Base-by-base conservation (phyloP, 2,888 invertebrate species). In the Cyaniris semiargus region DNA sequence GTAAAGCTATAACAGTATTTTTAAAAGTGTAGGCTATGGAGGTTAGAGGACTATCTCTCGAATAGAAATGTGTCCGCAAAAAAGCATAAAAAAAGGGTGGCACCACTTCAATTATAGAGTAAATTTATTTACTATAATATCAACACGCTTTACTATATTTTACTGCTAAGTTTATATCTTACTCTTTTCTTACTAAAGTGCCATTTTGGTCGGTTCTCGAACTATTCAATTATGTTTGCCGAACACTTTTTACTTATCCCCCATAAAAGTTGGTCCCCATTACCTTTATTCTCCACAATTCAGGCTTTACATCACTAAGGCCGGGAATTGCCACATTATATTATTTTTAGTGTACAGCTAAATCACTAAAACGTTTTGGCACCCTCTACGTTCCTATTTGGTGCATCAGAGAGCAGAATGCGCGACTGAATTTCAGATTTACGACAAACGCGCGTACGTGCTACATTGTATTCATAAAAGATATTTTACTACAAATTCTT, bases 291-390 rank as follows among this genome's bases (percentile, higher is more conserved):
- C 44, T 44, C 3, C 10, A 44, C 13, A 13, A 10, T 44, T 3
- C 44, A 44, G 44, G 53, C 5, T 18, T 3, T 15, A 15, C 48
- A 48, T 48, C 48, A 48, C 53, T 53, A 15, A 44, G 53, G 53
- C 15, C 53, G 18, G 15, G 15, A 4, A 53, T 53, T 53, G 44
- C 3, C 18, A 53, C 53, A 53, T 48, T 48, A 48, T 5, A 53
- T 18, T 18, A 53, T 53, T 15, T 18, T 53, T 53, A 53, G 18
- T 18, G 60, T 60, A 13, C 10, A 60, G 5, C 15, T 66, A 31
- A 27, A 66, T 66, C 27, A 66, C 31, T 66, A 66, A 5, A 66
- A 27, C 15, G 48, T 48, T 72, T 72, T 72, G 72, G 72, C 72
- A 72, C 48, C 48, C 48, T 48, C 48, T 48, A 15, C 60, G 23